These are phyloP conservation scores for Myxocyprinus asiaticus DNA, from an alignment of 2,113 vertebrate genomes.

Conservation along the genomic window DNA sequence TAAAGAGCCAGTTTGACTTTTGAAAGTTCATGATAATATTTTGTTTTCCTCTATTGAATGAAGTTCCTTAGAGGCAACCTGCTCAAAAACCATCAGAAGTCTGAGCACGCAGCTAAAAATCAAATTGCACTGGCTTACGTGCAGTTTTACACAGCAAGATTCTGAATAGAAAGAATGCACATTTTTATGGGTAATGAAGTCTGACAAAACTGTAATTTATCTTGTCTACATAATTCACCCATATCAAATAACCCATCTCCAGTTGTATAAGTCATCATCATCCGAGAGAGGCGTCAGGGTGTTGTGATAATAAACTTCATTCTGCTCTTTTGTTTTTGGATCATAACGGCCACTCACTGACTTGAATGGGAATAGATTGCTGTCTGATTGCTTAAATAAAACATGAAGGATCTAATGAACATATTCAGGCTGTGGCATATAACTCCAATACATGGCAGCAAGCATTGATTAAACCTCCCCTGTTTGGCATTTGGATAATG, in stretches of 20 bases:
- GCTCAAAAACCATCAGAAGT: slow-evolving; percentile 10
- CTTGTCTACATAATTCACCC: slow-evolving; percentile 54
- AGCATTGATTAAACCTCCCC: slow-evolving; percentile 76
- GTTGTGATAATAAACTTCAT: slow-evolving; percentile 57
- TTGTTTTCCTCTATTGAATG: background rate
- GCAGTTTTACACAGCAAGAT: slow-evolving; percentile 17
- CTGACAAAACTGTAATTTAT: slow-evolving; percentile 48
- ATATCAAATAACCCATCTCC: slow-evolving; percentile 50
- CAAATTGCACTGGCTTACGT: background rate
- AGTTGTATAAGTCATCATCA: slow-evolving; percentile 45
- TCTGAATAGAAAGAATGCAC: slow-evolving; percentile 43
- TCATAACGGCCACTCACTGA: slow-evolving; percentile 61
- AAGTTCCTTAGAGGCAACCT: background rate
- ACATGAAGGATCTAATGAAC: slow-evolving; percentile 76
- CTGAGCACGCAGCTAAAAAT: slow-evolving; percentile 12
- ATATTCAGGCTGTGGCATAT: slow-evolving; percentile 65
- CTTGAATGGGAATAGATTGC: slow-evolving; percentile 63
- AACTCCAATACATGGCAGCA: slow-evolving; percentile 59
- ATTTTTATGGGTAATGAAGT: slow-evolving; percentile 50
- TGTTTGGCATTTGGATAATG: slow-evolving; percentile 82
- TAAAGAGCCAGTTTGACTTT: background rate
- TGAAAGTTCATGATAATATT: slow-evolving; percentile 7
- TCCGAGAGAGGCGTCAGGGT: slow-evolving; percentile 14
- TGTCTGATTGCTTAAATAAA: slow-evolving; percentile 79
- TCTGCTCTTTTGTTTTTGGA: slow-evolving; percentile 62